phyloP scores from a whole-genome alignment of 2,888 invertebrate genomes.

The Idaea biselata region DNA sequence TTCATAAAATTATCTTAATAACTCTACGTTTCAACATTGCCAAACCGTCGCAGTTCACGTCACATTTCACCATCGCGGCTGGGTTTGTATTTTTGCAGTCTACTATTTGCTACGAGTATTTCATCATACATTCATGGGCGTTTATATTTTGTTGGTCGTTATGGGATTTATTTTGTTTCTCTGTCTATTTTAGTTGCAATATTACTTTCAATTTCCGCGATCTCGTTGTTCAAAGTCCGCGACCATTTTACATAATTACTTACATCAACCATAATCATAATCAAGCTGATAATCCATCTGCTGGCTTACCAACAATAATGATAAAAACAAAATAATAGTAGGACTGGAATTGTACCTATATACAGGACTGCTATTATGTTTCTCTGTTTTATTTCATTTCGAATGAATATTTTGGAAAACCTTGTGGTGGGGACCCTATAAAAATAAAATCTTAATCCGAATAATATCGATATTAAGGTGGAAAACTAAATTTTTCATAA shows the following conservation, averaged over 20 bases:
- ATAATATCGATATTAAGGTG: too few species aligned
- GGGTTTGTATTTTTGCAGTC: not conserved
- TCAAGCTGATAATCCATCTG: not conserved
- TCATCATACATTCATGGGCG: not conserved
- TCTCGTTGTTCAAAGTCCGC: not conserved
- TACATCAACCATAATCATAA: not conserved
- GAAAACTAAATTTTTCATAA: too few species aligned
- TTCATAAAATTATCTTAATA: constrained; percentile 1
- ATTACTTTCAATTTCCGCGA: not conserved
- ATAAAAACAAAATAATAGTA: not conserved
- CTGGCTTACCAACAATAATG: not conserved
- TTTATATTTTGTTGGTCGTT: not conserved
- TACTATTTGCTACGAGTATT: not conserved
- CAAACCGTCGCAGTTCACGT: not conserved
- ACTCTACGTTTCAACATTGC: not conserved
- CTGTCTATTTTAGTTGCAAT: not conserved
- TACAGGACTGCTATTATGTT: not conserved
- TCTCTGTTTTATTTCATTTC: too few species aligned
- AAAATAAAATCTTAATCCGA: too few species aligned
- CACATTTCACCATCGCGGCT: not conserved
- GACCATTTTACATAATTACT: not conserved
- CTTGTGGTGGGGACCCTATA: too few species aligned
- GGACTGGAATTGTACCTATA: too few species aligned
- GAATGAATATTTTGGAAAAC: too few species aligned
- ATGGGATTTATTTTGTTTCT: not conserved